phyloP scores from a whole-genome alignment of 2,888 invertebrate genomes.

The Volucella zonaria region DNA sequence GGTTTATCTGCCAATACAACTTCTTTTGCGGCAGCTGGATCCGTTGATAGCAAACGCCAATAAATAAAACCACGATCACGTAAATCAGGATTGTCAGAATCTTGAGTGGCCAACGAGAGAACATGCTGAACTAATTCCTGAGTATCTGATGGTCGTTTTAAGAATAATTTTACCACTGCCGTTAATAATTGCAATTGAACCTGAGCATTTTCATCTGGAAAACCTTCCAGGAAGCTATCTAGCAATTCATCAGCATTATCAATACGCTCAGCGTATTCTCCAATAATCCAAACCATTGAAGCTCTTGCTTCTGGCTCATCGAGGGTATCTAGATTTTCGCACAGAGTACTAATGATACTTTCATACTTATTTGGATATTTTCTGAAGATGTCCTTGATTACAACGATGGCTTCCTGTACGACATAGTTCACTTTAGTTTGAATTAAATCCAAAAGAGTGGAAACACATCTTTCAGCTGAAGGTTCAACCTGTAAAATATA shows the following conservation, averaged over 20 bases:
- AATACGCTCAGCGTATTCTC: slow-evolving; percentile 99
- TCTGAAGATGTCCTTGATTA: slow-evolving; percentile 98
- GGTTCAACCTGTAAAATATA: slow-evolving; percentile 87
- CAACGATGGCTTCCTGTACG: slow-evolving; percentile 99
- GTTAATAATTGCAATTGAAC: slow-evolving; percentile 98
- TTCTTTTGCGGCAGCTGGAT: slow-evolving; percentile 99
- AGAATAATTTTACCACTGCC: slow-evolving; percentile 98
- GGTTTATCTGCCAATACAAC: slow-evolving; percentile 99
- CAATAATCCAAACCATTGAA: slow-evolving; percentile 98
- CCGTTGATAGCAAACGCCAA: slow-evolving; percentile 98
- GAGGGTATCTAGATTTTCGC: slow-evolving; percentile 98
- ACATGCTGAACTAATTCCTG: slow-evolving; percentile 99
- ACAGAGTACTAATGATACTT: slow-evolving; percentile 98
- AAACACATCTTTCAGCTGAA: slow-evolving; percentile 98
- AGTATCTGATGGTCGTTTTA: slow-evolving; percentile 98
- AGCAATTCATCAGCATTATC: slow-evolving; percentile 99
- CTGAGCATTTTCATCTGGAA: slow-evolving; percentile 98
- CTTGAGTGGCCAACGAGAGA: slow-evolving; percentile 92
- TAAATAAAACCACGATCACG: slow-evolving; percentile 99
- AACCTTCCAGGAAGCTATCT: slow-evolving; percentile 98
- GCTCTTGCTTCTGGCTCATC: slow-evolving; percentile 99
- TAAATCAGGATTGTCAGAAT: slow-evolving; percentile 99
- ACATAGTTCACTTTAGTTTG: slow-evolving; percentile 99
- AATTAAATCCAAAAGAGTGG: slow-evolving; percentile 97
- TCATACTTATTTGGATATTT: slow-evolving; percentile 99